Conservation (phyloP, 2,797 vertebrate species). For the Pipistrellus pygmaeus region DNA sequence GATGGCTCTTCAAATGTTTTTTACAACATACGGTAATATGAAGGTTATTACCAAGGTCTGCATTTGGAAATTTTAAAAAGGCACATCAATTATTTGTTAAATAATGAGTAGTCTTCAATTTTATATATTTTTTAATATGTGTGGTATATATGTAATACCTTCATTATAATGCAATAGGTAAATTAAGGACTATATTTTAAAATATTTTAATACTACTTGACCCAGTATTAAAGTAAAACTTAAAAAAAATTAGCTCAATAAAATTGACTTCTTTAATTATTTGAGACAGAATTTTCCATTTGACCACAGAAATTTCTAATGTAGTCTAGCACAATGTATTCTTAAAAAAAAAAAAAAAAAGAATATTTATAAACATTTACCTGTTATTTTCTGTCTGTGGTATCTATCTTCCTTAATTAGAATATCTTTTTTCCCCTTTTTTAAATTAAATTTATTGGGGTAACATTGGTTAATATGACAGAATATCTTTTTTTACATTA, state of each 20-base stretch:
- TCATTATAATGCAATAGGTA: not conserved
- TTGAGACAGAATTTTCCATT: slow-evolving; percentile 1
- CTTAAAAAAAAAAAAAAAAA: not conserved
- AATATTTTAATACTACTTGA: not conserved
- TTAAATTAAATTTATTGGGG: no score
- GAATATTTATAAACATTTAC: not conserved
- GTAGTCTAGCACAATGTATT: not conserved
- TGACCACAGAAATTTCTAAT: slow-evolving; percentile 31
- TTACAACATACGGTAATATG: not conserved
- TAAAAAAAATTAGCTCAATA: slow-evolving; percentile 33
- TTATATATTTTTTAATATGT: not conserved
- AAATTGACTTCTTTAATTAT: slow-evolving; percentile 5
- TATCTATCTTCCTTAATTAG: slow-evolving; percentile 10
- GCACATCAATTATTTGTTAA: not conserved
- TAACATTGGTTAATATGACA: no score
- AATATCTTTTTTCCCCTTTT: not conserved
- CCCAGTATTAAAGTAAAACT: slow-evolving; percentile 24
- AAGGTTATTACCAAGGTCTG: slow-evolving; percentile 27
- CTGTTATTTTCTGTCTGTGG: not conserved
- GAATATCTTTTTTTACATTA: not conserved
- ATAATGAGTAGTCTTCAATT: slow-evolving; percentile 4
- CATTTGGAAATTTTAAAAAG: not conserved
- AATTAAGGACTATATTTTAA: not conserved
- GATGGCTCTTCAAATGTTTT: not conserved
- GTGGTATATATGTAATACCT: not conserved